Evolutionary conservation across 2,888 invertebrate species (phyloP), one percentile per base, ranked within the genome.

Genomic region (Fragum sueziense): DNA sequence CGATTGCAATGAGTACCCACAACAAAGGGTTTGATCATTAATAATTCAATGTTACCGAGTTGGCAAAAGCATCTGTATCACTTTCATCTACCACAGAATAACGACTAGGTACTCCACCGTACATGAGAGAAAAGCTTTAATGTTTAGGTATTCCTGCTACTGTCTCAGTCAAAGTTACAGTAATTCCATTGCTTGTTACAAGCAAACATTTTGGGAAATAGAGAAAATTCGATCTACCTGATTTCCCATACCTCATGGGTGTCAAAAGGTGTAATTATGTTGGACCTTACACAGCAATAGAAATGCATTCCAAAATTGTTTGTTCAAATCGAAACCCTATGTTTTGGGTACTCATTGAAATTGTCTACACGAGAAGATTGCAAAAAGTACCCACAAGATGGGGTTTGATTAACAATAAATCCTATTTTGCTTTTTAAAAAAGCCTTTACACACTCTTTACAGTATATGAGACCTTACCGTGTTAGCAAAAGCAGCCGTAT

Each of bases 51-150:
- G n/a, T 27, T 72, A 72, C 73, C 27, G n/a, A 47, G 29, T 7
- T 20, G 2, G 69, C 65, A 37, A 73, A 54, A 22, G 31, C 34
- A 17, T 41, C 22, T 41, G 11, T 47, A 25, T 72, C 34, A 14
- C 27, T 33, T 14, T 57, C 57, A 52, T 69, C 54, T 57, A 57
- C 69, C 9, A 33, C 29, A 7, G 68, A 20, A 0, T 65, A 65
- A 3, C 62, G 29, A 34, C 80, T 74, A 0, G 80, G 76, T 22
- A 62, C 22, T 20, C 72, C 70, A 27, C 61, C 69, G n/a, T 57
- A 65, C 37, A 41, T 33, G 3, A 80, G 20, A 17, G 65, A 61
- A n/a, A 76, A 70, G 2, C 22, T 14, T 0, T 37, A n/a, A 41
- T 76, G 73, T 31, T 73, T 47, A 25, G 80, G 62, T 34, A 59